Conservation (phyloP, 2,797 vertebrate genomes). For the Sciaenops ocellatus region DNA sequence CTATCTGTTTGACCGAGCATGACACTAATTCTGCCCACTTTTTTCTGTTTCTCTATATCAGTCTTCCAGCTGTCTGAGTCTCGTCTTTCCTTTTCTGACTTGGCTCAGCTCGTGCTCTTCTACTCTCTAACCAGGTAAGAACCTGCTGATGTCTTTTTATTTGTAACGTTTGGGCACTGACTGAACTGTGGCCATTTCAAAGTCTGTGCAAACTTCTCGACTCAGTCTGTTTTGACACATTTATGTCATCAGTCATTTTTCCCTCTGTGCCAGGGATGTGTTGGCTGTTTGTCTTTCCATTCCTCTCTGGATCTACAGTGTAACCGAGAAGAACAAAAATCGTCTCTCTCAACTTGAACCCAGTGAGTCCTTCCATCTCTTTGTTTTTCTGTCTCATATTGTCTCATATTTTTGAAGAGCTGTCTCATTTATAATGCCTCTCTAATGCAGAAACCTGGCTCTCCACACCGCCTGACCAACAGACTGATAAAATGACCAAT, state of each 20-base stretch:
- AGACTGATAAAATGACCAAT: constrained; percentile 64
- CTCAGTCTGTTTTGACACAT: background rate
- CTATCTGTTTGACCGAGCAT: background rate
- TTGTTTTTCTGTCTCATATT: constrained; percentile 37
- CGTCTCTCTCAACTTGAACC: constrained; percentile 68
- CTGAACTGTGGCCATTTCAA: background rate
- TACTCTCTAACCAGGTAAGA: constrained; percentile 90
- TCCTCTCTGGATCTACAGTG: constrained; percentile 72
- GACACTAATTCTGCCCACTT: constrained; percentile 24
- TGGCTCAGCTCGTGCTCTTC: constrained; percentile 88
- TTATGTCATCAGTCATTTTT: background rate
- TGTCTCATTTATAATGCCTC: background rate
- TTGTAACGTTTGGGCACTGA: background rate
- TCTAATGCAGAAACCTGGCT: constrained; percentile 82
- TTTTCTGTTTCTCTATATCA: constrained; percentile 61
- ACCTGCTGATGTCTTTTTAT: background rate
- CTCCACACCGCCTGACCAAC: constrained; percentile 46
- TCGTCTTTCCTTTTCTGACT: constrained; percentile 86
- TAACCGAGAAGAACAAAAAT: constrained; percentile 48
- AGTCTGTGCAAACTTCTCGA: background rate
- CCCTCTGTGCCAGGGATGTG: constrained; percentile 72
- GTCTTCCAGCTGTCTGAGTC: constrained; percentile 87
- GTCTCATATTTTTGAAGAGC: background rate
- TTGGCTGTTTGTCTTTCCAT: constrained; percentile 73
- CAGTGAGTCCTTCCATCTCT: constrained; percentile 62